Evolutionary conservation across 2,888 invertebrate species (phyloP).

Genomic region (Yponomeuta sedellus): DNA sequence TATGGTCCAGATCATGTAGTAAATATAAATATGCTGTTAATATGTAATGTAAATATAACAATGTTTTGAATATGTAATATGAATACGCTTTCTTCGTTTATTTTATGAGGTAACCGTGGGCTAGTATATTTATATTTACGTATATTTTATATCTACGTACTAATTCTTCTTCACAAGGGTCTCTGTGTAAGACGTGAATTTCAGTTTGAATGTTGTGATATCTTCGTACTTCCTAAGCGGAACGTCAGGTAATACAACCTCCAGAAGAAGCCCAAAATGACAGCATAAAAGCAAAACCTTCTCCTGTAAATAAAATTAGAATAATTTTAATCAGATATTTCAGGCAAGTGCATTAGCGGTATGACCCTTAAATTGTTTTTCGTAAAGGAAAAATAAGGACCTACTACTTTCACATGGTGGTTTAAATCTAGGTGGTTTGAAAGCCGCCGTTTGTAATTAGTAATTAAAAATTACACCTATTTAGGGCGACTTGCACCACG

Average conservation of each 20-base stretch:
- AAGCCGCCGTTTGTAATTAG: no score
- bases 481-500: no score
- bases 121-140: no score
- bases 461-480: no score
- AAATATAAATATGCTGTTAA: no score
- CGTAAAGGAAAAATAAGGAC: neutral
- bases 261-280: constrained; percentile 60
- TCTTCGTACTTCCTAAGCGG: constrained; percentile 40
- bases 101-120: no score
- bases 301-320: constrained; percentile 39
- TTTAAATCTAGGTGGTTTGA: no score
- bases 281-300: constrained; percentile 54
- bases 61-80: no score
- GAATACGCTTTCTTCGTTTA: no score
- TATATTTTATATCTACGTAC: constrained; percentile 52
- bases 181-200: constrained; percentile 55
- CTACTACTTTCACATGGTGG: no score
- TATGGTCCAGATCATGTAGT: no score
- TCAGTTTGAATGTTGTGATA: constrained; percentile 59
- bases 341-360: neutral
- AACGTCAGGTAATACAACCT: constrained; percentile 50
- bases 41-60: no score
- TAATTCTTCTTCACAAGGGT: constrained; percentile 58
- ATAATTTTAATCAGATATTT: neutral
- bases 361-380: neutral